These are phyloP conservation scores for Clarias fuscus DNA, from an alignment of 2,797 vertebrate species.

Conservation along the genomic window DNA sequence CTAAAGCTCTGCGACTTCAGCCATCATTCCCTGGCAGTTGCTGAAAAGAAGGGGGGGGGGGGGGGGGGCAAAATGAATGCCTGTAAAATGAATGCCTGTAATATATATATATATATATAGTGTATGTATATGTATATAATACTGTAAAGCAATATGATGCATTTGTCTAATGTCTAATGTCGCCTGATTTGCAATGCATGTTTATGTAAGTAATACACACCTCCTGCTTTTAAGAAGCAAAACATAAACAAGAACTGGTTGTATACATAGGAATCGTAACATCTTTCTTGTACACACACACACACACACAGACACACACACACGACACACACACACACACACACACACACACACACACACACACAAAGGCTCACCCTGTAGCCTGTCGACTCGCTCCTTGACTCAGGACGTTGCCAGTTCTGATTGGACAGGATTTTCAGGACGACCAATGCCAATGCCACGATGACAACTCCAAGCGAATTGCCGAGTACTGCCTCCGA, in stretches of 20 bases:
- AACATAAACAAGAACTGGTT: background rate
- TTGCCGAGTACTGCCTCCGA: slow-evolving; percentile 84
- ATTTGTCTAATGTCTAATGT: background rate
- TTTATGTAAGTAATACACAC: background rate
- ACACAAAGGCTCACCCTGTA: slow-evolving; percentile 67
- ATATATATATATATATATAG: background rate
- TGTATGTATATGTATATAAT: background rate
- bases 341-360: slow-evolving; percentile 2
- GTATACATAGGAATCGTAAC: background rate
- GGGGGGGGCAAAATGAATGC: background rate
- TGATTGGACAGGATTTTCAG: slow-evolving; percentile 79
- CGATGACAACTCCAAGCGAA: slow-evolving; percentile 78
- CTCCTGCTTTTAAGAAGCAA: background rate
- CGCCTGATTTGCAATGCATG: background rate
- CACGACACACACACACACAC: slow-evolving; percentile 17
- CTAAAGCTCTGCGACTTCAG: slow-evolving; percentile 48
- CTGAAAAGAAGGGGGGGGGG: slow-evolving; percentile 61
- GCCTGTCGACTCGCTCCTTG: slow-evolving; percentile 49
- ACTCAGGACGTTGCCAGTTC: slow-evolving; percentile 83
- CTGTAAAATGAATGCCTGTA: background rate
- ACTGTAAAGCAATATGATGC: background rate
- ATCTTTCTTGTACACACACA: background rate
- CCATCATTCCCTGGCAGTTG: slow-evolving; percentile 70
- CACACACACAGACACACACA: slow-evolving; percentile 2
- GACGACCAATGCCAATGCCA: slow-evolving; percentile 82